Percentiles rank a stretch among this genome's conserved stretches.
Evolutionary conservation across 2,888 invertebrate species (phyloP).

Genomic region (Morpho achilles): DNA sequence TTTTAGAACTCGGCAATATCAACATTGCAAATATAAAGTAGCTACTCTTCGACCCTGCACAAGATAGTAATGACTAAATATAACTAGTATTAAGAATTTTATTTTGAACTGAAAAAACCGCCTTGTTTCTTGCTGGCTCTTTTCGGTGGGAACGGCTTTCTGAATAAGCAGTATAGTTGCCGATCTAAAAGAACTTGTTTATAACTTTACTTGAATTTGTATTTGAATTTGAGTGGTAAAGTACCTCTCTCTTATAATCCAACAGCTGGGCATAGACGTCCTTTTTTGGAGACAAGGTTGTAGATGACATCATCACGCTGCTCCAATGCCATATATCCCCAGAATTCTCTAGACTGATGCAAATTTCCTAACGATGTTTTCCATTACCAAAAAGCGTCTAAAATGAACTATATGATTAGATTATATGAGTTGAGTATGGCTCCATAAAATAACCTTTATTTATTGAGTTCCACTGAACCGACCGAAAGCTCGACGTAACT

Average conservation of each 20-base stretch:
- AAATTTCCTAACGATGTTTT: not conserved
- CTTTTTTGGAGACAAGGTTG: not conserved
- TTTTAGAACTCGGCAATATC: not conserved
- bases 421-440: not conserved
- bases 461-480: constrained; percentile 6
- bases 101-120: not conserved
- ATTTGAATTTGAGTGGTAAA: not conserved
- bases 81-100: not conserved
- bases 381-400: too few relatives aligned
- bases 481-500: constrained; percentile 2
- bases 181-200: too few relatives aligned
- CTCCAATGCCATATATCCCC: too few relatives aligned
- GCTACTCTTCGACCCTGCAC: not conserved
- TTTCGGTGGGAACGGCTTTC: too few relatives aligned
- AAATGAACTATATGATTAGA: too few relatives aligned
- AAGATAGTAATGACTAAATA: too few relatives aligned
- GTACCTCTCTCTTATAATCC: too few relatives aligned
- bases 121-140: too few relatives aligned
- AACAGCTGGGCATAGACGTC: not conserved
- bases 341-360: not conserved
- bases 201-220: too few relatives aligned
- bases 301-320: not conserved
- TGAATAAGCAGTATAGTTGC: too few relatives aligned
- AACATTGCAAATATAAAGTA: not conserved
- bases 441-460: constrained; percentile 9